Percentiles rank a stretch among this genome's conserved stretches.
These are phyloP conservation scores for Drosophila quinaria DNA, from an alignment of 2,888 invertebrate species.

Conservation along the genomic window DNA sequence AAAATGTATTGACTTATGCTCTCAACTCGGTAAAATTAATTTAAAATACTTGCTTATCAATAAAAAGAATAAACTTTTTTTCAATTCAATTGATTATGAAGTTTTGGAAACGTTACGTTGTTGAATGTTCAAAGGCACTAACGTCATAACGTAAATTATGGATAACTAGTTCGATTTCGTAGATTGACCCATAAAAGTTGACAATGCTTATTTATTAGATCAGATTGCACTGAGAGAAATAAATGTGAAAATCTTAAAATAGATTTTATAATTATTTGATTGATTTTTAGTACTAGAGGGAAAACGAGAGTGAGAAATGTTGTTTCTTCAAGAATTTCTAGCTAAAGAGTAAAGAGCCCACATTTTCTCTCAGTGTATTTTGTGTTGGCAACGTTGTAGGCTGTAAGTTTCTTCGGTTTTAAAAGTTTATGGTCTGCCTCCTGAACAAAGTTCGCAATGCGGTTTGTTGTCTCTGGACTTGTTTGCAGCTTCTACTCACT, in stretches of 20 bases:
- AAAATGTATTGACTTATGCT: background rate
- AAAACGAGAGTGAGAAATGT: too few relatives aligned
- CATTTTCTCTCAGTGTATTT: constrained; percentile 22
- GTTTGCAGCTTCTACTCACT: constrained; percentile 40
- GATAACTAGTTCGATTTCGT: constrained; percentile 23
- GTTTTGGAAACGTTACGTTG: constrained; percentile 19
- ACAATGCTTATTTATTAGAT: constrained; percentile 23
- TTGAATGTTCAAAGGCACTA: constrained; percentile 27
- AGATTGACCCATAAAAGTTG: constrained; percentile 39
- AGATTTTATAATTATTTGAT: too few relatives aligned
- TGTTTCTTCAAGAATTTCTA: too few relatives aligned
- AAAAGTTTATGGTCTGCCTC: constrained; percentile 38
- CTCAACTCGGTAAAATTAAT: background rate
- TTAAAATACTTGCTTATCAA: background rate
- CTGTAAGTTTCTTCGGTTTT: constrained; percentile 20
- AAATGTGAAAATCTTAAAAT: background rate
- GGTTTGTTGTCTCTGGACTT: constrained; percentile 49
- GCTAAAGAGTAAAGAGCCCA: background rate
- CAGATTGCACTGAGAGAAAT: constrained; percentile 7
- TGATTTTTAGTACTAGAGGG: too few relatives aligned
- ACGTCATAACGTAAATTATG: constrained; percentile 25
- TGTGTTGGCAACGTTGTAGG: constrained; percentile 21
- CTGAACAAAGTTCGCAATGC: constrained; percentile 44
- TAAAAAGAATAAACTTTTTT: constrained; percentile 2
- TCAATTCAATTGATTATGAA: constrained; percentile 22